phyloP scores from a whole-genome alignment of 2,113 vertebrate species.

The Nettapus auritus region DNA sequence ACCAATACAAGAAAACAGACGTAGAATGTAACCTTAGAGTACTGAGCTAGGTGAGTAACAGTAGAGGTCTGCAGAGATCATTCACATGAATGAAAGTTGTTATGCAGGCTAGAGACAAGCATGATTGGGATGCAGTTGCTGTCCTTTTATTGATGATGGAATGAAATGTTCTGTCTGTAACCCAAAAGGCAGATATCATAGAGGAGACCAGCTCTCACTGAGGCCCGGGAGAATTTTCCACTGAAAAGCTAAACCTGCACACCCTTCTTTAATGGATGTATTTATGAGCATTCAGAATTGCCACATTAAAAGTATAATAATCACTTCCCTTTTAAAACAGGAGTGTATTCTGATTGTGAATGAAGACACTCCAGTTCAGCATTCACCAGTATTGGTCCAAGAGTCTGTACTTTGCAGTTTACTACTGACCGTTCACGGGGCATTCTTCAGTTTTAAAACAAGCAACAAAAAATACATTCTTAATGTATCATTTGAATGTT shows the following conservation, averaged over 20 bases:
- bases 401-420: constrained; percentile 19
- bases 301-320: constrained; percentile 7
- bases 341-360: constrained; percentile 18
- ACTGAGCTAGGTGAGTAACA: neutral
- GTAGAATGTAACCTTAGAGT: neutral
- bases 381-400: neutral
- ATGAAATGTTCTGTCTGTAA: constrained; percentile 46
- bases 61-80: neutral
- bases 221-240: neutral
- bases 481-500: constrained; percentile 26
- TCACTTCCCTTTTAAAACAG: constrained; percentile 36
- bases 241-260: neutral
- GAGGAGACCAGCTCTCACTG: neutral
- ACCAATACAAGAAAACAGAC: neutral
- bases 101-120: neutral
- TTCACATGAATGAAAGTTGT: neutral
- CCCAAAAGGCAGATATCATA: constrained; percentile 12
- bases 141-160: neutral
- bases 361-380: constrained; percentile 30
- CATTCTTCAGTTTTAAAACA: constrained; percentile 12
- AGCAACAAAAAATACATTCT: neutral
- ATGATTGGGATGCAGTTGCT: neutral
- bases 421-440: neutral
- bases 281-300: constrained; percentile 52
- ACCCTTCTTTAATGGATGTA: constrained; percentile 36